A percentile compares a stretch with the other conserved stretches of the same genome.
phyloP scores from a whole-genome alignment of 2,797 vertebrate species.

The Oreonectes daqikongensis region DNA sequence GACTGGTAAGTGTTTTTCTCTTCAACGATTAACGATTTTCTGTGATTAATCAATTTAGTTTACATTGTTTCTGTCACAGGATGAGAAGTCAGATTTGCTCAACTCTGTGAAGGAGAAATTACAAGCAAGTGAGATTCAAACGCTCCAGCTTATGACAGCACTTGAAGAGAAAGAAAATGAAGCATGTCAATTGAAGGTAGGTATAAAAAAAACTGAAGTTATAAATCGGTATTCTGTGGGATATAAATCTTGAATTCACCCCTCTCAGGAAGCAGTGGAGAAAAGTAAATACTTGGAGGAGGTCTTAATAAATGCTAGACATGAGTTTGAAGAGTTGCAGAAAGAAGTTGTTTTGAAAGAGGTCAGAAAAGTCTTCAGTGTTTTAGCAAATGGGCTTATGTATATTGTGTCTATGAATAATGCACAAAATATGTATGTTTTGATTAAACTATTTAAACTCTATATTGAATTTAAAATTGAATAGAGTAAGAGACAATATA shows the following conservation, averaged over 20 bases:
- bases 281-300: constrained; percentile 73
- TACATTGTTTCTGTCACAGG: constrained; percentile 58
- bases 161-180: constrained; percentile 68
- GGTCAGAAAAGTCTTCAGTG: constrained; percentile 61
- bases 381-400: not conserved
- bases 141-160: constrained; percentile 65
- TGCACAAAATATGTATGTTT: not conserved
- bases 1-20: constrained; percentile 74
- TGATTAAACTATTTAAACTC: too few species aligned
- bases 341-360: constrained; percentile 68
- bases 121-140: constrained; percentile 56
- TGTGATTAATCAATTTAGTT: not conserved
- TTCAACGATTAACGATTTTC: constrained; percentile 10
- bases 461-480: not conserved
- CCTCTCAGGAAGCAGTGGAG: constrained; percentile 71
- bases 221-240: not conserved
- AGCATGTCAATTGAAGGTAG: constrained; percentile 68
- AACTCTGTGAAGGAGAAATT: constrained; percentile 63
- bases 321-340: constrained; percentile 69
- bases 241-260: constrained; percentile 8
- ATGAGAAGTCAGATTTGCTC: constrained; percentile 61
- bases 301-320: constrained; percentile 71
- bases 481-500: not conserved
- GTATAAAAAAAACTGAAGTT: not conserved
- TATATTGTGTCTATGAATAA: not conserved